These are phyloP conservation scores for Spizella passerina DNA, from an alignment of 2,797 vertebrate genomes.

Conservation along the genomic window DNA sequence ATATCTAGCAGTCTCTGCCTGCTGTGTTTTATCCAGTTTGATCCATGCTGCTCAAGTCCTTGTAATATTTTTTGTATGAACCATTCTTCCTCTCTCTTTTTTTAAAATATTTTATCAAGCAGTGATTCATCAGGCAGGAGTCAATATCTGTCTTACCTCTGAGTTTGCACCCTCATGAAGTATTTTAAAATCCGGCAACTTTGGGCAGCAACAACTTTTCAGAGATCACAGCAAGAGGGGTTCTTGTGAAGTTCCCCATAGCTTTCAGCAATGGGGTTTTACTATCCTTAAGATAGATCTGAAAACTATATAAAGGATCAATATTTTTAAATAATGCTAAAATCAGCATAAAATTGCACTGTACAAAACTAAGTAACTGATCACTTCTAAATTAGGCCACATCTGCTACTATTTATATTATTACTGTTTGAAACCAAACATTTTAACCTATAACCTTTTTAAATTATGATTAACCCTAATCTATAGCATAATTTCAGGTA, in stretches of 20 bases:
- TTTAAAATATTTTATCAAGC: background rate
- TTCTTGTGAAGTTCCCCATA: background rate
- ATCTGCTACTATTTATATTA: background rate
- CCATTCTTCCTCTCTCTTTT: background rate
- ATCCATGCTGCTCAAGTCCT: background rate
- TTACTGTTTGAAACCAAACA: background rate
- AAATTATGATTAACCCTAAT: background rate
- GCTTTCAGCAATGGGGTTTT: background rate
- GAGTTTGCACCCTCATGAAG: background rate
- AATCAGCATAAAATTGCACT: background rate
- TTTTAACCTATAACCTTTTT: background rate
- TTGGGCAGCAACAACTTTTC: background rate
- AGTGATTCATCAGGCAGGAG: background rate
- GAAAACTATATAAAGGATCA: background rate
- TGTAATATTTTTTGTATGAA: background rate
- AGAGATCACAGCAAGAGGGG: background rate
- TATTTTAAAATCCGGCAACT: background rate
- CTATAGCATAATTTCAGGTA: background rate
- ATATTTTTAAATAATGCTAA: background rate
- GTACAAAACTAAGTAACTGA: background rate
- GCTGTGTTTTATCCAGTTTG: background rate
- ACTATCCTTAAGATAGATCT: background rate
- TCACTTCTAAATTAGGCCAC: background rate
- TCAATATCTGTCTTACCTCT: background rate
- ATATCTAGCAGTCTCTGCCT: background rate